Base-by-base conservation (phyloP, 2,113 vertebrate species). In the Syngnathus floridae region DNA sequence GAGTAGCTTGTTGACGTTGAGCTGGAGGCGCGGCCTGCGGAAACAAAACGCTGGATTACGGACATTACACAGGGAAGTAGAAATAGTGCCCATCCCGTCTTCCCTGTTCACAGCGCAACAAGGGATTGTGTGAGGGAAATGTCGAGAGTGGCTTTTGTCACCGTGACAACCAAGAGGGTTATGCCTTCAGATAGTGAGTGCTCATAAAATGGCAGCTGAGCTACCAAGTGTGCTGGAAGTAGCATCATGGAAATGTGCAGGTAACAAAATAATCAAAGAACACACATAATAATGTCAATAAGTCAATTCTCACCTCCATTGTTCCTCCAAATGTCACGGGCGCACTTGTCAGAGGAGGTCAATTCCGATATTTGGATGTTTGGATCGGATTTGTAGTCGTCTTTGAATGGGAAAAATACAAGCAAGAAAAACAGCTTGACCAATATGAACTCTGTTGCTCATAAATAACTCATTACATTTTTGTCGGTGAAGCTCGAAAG, bases 301-400 rank as follows among this genome's bases (percentile, higher is more conserved):
- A 52, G 52, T 26, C 17, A 22, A 26, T 19, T 63, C 79, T 81
- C 80, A 98, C 95, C 93, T 89, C 88, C 75, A 80, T 92, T 93
- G 62, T 91, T 92, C 74, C 83, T 79, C 87, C 94, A 91, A 87
- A 98, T 92, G n/a, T 94, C 91, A 84, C 96, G 86, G 80, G 95
- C 96, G 67, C 90, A 86, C 76, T 90, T 82, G 70, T 98, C 96
- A 45, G 94, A 92, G 0, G 92, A 82, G 0, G 94, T 95, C 86
- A 94, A 91, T 49, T 94, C 92, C 0, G 96, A 98, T 66, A 98
- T 98, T 16, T 95, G 93, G 81, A 98, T 92, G 0, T 93, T 91
- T 71, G 95, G 79, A 65, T 92, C 91, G 87, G 82, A 85, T 48
- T 82, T 85, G 75, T 81, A 87, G 75, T 87, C 84, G 69, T 87